phyloP scores from a whole-genome alignment of 2,888 invertebrate species.

The Chalcosyrphus nemorum region DNA sequence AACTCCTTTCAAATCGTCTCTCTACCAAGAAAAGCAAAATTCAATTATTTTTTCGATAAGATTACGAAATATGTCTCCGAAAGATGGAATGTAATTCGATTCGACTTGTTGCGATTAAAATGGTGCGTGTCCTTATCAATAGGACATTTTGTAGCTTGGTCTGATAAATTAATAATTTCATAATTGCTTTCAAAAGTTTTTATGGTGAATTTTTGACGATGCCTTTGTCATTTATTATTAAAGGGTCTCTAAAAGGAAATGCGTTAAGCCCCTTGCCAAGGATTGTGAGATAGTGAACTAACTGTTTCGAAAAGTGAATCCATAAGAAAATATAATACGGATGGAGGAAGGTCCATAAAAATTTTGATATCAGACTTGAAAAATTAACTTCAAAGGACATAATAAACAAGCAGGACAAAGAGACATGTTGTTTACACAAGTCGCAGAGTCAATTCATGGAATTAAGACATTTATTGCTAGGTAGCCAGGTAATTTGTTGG shows the following conservation, averaged over 20 bases:
- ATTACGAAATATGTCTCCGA: conserved; percentile 37
- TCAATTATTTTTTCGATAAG: conserved; percentile 61
- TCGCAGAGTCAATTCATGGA: conserved; percentile 33
- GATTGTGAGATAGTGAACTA: conserved; percentile 28
- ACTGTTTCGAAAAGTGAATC: conserved; percentile 22
- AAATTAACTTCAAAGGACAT: conserved; percentile 71
- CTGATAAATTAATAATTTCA: conserved; percentile 69
- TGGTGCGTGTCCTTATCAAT: conserved; percentile 58
- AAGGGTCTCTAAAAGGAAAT: conserved; percentile 37
- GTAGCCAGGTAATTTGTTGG: conserved; percentile 64
- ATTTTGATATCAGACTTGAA: conserved; percentile 62
- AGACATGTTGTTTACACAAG: conserved; percentile 45
- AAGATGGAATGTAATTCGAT: conserved; percentile 58
- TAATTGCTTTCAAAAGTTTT: conserved; percentile 55
- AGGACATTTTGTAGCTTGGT: not conserved
- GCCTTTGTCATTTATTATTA: conserved; percentile 55
- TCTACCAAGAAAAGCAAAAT: conserved; percentile 28
- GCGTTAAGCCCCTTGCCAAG: conserved; percentile 43
- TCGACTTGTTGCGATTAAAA: conserved; percentile 66
- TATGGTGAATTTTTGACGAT: conserved; percentile 11
- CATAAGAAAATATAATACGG: conserved; percentile 23
- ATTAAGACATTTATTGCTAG: conserved; percentile 68
- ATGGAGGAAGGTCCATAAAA: conserved; percentile 27
- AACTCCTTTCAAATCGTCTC: conserved; percentile 62
- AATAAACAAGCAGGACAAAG: conserved; percentile 60